Conservation (phyloP, 2,888 invertebrate genomes). For the Andrena haemorrhoa region DNA sequence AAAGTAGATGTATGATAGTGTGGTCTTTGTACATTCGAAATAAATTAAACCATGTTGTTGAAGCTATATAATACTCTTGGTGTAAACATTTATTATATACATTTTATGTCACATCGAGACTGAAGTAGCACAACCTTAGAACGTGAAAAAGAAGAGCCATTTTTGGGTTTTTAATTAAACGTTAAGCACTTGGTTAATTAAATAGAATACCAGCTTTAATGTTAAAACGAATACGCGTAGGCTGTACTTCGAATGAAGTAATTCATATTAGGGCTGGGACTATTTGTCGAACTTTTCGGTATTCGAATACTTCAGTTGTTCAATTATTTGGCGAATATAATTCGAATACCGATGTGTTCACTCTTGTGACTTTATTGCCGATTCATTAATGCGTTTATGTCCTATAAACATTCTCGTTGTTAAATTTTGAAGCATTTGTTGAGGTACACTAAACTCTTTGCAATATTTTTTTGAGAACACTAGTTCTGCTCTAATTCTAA, state of each 20-base stretch:
- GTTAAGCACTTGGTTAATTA: background rate
- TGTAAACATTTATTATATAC: slow-evolving; percentile 39
- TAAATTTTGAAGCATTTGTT: too few relatives aligned
- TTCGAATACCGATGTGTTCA: too few relatives aligned
- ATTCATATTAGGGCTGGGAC: too few relatives aligned
- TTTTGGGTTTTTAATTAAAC: background rate
- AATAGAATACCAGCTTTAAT: slow-evolving; percentile 4
- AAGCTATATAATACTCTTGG: slow-evolving; percentile 57
- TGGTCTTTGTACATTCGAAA: slow-evolving; percentile 71
- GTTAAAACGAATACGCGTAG: background rate
- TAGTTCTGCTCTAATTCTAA: too few relatives aligned
- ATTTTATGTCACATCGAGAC: slow-evolving; percentile 24
- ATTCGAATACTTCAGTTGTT: too few relatives aligned
- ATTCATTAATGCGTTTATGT: too few relatives aligned
- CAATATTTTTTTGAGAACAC: too few relatives aligned
- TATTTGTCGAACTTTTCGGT: too few relatives aligned
- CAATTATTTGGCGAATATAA: too few relatives aligned
- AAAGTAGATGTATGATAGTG: slow-evolving; percentile 67
- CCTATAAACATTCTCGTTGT: too few relatives aligned
- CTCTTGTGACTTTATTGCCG: too few relatives aligned
- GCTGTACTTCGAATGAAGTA: background rate
- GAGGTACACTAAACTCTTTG: too few relatives aligned
- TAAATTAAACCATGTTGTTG: slow-evolving; percentile 71
- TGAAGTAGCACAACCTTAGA: slow-evolving; percentile 5
- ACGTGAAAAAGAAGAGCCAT: background rate